Percentiles rank a stretch among this genome's conserved stretches.
Conservation (phyloP, 2,797 vertebrate genomes). For the Semaprochilodus insignis region DNA sequence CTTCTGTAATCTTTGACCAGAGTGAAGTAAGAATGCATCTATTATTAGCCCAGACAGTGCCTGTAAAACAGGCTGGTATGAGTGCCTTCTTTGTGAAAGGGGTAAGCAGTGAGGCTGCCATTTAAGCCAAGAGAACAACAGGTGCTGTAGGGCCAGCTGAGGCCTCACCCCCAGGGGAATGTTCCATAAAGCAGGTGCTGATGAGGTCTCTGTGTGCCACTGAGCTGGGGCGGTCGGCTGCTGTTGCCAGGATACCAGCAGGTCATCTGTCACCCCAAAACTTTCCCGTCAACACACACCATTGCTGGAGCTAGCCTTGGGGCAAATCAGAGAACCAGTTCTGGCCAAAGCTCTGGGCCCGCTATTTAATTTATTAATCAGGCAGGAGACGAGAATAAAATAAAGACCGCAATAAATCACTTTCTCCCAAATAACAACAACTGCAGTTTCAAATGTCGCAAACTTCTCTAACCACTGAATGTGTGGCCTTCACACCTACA, state of each 20-base stretch:
- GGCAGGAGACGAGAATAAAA: not conserved
- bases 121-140: slow-evolving; percentile 39
- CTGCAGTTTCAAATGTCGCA: not conserved
- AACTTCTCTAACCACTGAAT: not conserved
- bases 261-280: slow-evolving; percentile 39
- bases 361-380: not conserved
- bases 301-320: not conserved
- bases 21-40: not conserved
- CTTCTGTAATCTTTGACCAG: no score
- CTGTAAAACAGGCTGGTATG: not conserved
- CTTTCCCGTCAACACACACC: slow-evolving; percentile 8
- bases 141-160: not conserved
- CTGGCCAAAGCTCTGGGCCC: not conserved
- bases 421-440: not conserved
- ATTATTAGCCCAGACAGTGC: not conserved
- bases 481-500: not conserved
- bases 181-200: slow-evolving; percentile 43
- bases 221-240: slow-evolving; percentile 19
- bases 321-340: not conserved
- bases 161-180: slow-evolving; percentile 7
- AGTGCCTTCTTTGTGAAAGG: not conserved
- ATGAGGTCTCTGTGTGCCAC: slow-evolving; percentile 1
- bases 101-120: slow-evolving; percentile 24
- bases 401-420: not conserved
- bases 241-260: slow-evolving; percentile 55